Evolutionary conservation across 2,888 invertebrate genomes (phyloP).

Genomic region (Synanthedon myopaeformis): DNA sequence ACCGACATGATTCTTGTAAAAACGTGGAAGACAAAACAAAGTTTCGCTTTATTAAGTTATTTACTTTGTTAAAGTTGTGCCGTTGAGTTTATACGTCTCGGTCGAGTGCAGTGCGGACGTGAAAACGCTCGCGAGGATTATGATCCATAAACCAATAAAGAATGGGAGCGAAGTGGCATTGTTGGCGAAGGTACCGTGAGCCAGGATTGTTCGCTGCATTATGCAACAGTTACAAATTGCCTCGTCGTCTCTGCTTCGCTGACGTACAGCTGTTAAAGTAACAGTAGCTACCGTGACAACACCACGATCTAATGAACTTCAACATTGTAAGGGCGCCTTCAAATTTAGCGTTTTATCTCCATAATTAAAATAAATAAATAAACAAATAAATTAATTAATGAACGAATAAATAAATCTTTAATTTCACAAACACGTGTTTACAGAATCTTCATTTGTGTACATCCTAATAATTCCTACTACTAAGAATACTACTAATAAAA

Average conservation of each 20-base stretch:
- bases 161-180: conserved; percentile 7
- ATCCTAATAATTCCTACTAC: no score
- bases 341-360: no score
- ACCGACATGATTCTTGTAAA: not conserved
- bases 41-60: not conserved
- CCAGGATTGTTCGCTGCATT: conserved; percentile 12
- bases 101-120: not conserved
- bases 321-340: no score
- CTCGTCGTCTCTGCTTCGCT: conserved; percentile 9
- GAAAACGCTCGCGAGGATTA: not conserved
- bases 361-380: no score
- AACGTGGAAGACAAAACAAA: not conserved
- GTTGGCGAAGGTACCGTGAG: conserved; percentile 5
- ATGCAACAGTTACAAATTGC: conserved; percentile 23
- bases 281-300: not conserved
- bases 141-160: not conserved
- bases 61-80: not conserved
- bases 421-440: no score
- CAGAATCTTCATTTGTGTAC: no score
- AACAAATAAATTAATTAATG: no score
- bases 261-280: not conserved
- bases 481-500: no score
- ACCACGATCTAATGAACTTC: no score
- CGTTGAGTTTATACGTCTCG: not conserved
- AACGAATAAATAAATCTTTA: no score